These are phyloP conservation scores for Julus scanicus DNA, from an alignment of 2,888 invertebrate genomes.

Conservation along the genomic window DNA sequence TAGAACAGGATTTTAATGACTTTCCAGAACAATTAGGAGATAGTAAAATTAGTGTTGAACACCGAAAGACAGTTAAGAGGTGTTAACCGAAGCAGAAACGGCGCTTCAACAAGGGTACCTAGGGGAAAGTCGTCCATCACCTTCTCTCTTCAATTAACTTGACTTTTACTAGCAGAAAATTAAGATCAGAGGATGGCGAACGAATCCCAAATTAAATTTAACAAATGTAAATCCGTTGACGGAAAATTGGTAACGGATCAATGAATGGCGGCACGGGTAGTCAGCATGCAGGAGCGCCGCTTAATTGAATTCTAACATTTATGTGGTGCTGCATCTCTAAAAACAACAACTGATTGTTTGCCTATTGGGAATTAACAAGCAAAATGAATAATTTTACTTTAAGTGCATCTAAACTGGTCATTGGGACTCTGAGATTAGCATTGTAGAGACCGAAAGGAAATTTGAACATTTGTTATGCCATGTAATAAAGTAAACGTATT, in stretches of 20 bases:
- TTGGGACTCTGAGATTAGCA: background rate
- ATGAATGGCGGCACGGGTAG: background rate
- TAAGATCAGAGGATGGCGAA: background rate
- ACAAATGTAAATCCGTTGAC: background rate
- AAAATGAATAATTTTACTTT: background rate
- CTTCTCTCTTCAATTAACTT: constrained; percentile 19
- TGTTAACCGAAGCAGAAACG: background rate
- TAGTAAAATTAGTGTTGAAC: background rate
- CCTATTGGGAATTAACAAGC: background rate
- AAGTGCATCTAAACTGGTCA: background rate
- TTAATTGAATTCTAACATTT: background rate
- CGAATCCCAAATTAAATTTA: constrained; percentile 19
- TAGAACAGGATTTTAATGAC: constrained; percentile 8
- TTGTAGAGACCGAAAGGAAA: background rate
- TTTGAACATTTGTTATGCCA: background rate
- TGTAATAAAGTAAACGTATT: too few species aligned
- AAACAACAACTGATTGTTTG: background rate
- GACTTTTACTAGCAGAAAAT: background rate
- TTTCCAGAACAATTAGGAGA: constrained; percentile 8
- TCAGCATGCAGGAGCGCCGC: background rate
- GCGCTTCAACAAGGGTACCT: background rate
- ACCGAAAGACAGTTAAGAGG: background rate
- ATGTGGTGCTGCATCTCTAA: background rate
- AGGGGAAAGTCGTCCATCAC: constrained; percentile 8
- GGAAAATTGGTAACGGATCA: background rate